Conservation (phyloP, 2,888 invertebrate species). For the Synanthedon tipuliformis region DNA sequence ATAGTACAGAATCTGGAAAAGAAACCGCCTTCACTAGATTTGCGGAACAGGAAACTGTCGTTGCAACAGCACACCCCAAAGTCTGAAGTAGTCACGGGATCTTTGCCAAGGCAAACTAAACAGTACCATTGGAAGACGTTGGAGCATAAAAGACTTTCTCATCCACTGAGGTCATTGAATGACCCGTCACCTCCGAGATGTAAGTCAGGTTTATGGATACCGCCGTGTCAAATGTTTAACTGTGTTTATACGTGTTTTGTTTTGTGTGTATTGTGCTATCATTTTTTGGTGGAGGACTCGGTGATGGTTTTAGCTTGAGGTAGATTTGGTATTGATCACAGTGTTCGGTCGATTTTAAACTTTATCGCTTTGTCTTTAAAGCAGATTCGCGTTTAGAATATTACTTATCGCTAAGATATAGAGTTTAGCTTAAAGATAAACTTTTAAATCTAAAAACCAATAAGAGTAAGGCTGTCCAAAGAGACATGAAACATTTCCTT, state of each 20-base stretch:
- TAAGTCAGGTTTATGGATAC: constrained; percentile 33
- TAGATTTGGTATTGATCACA: no score
- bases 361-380: no score
- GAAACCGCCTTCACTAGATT: constrained; percentile 16
- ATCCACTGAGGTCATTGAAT: constrained; percentile 54
- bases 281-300: constrained; percentile 9
- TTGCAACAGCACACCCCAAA: constrained; percentile 35
- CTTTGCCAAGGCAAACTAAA: constrained; percentile 40
- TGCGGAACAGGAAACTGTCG: constrained; percentile 34
- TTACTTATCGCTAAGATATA: no score
- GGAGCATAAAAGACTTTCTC: constrained; percentile 59
- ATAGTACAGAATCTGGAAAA: constrained; percentile 37
- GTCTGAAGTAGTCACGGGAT: constrained; percentile 34
- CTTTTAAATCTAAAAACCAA: no score
- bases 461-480: no score
- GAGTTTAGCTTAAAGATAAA: no score
- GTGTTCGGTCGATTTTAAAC: no score
- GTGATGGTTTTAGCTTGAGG: constrained; percentile 10
- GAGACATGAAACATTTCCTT: no score
- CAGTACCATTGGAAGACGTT: constrained; percentile 56
- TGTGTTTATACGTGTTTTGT: constrained; percentile 1
- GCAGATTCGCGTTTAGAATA: no score
- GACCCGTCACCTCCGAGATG: constrained; percentile 42
- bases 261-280: constrained; percentile 2
- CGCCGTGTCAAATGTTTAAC: constrained; percentile 31